Evolutionary conservation across 2,888 invertebrate genomes (phyloP), one percentile per base, ranked within the genome.

Genomic region (Eugnorisma glareosa): DNA sequence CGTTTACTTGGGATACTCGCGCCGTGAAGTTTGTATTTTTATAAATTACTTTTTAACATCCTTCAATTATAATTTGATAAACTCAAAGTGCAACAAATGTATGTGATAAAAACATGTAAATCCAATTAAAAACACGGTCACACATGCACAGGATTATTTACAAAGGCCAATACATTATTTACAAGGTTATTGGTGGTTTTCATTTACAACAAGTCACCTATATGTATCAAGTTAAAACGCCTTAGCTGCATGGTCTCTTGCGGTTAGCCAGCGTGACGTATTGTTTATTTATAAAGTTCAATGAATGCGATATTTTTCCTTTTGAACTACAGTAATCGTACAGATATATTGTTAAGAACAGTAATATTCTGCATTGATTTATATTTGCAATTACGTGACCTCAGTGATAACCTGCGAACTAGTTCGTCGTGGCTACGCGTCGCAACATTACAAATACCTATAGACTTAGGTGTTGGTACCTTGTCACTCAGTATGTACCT

Each of bases 361-460:
- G 75, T 54, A 73, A 71, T 86, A 80, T 67, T 67, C 67, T 77
- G 67, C 72, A 75, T 82, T 84, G 86, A 84, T 82, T 87, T 80
- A 82, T 82, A 85, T 80, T 81, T 76, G 79, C 81, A 75, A 74
- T 72, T 71, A 74, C 67, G 18, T 78, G 84, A 83, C 89, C 89
- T 80, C 37, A 28, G 40, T 67, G 90, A 89, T 89, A 89, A 89
- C 87, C 89, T 82, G 51, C 69, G 75, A 68, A 79, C 77, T 83
- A 86, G 72, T 67, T 80, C 35, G 59, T 74, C 70, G 73, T 57
- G 67, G 74, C 43, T 51, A 61, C 68, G 78, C 79, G 72, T 81
- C 75, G 83, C 75, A 81, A 80, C 71, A 77, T 83, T 78, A 64
- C 72, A 40, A 73, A 73, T 75, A 82, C 45, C 31, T 88, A 82